These are phyloP conservation scores for Mola mola DNA, from an alignment of 2,113 vertebrate genomes.

Conservation along the genomic window DNA sequence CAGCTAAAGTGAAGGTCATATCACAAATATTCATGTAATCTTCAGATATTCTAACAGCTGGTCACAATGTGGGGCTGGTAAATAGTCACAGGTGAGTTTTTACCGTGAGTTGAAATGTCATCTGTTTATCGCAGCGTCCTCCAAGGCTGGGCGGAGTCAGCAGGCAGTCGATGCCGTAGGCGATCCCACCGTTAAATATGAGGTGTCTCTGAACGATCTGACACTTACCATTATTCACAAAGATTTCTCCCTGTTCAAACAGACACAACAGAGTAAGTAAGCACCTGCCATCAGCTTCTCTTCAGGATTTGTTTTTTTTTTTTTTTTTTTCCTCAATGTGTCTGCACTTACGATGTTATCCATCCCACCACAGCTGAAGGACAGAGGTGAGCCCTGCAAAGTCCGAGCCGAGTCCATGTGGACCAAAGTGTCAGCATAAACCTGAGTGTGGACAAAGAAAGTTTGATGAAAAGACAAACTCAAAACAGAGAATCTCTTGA, in stretches of 20 bases:
- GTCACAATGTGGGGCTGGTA: neutral
- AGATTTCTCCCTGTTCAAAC: slow-evolving; percentile 85
- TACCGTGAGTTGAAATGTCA: slow-evolving; percentile 79
- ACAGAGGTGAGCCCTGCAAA: slow-evolving; percentile 88
- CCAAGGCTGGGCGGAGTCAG: slow-evolving; percentile 88
- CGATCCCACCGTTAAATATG: slow-evolving; percentile 84
- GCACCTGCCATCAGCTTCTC: no score
- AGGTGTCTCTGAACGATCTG: slow-evolving; percentile 87
- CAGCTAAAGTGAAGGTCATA: no score
- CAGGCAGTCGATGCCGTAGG: slow-evolving; percentile 92
- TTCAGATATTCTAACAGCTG: no score
- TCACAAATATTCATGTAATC: no score
- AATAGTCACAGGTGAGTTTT: neutral
- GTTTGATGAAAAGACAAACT: no score
- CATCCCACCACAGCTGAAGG: slow-evolving; percentile 82
- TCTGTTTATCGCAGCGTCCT: slow-evolving; percentile 87
- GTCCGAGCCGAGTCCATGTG: slow-evolving; percentile 77
- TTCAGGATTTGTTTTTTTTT: neutral
- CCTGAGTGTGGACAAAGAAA: slow-evolving; percentile 38
- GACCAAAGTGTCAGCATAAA: slow-evolving; percentile 78
- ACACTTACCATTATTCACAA: slow-evolving; percentile 84
- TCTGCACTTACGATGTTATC: slow-evolving; percentile 81
- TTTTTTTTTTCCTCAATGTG: neutral
- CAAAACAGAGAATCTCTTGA: no score
- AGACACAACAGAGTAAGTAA: neutral